These are phyloP conservation scores for Venustoraphidia nigricollis DNA, from an alignment of 2,888 invertebrate species.

Conservation along the genomic window DNA sequence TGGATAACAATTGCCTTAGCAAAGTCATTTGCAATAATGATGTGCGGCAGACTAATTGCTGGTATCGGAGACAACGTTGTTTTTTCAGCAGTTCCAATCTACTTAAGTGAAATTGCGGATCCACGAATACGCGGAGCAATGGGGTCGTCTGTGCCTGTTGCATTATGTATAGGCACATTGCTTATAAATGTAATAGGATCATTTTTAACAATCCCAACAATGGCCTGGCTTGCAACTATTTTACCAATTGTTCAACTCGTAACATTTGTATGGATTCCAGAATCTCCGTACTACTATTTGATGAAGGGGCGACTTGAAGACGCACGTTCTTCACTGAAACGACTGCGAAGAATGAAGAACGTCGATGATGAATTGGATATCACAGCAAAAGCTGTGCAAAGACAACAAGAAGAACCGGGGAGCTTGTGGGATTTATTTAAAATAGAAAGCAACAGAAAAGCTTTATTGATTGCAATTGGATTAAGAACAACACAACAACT, in stretches of 20 bases:
- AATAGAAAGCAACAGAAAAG: slow-evolving; percentile 4
- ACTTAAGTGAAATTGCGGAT: slow-evolving; percentile 13
- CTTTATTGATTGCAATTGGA: slow-evolving; percentile 1
- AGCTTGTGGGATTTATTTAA: slow-evolving; percentile 3
- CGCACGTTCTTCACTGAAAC: background rate
- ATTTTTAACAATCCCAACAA: slow-evolving; percentile 7
- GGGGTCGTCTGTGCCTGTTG: slow-evolving; percentile 9
- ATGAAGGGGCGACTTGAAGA: background rate
- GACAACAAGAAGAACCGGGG: slow-evolving; percentile 3
- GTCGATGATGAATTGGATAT: slow-evolving; percentile 2
- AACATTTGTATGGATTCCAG: slow-evolving; percentile 11
- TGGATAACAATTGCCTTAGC: slow-evolving; percentile 48
- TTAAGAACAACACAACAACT: slow-evolving; percentile 5
- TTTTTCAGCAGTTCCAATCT: slow-evolving; percentile 11
- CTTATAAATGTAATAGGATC: slow-evolving; percentile 11
- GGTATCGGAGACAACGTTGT: slow-evolving; percentile 11
- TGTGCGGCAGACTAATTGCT: slow-evolving; percentile 25
- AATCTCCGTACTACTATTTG: slow-evolving; percentile 13
- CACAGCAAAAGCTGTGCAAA: slow-evolving; percentile 1
- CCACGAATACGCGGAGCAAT: slow-evolving; percentile 11
- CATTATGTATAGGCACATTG: slow-evolving; percentile 5
- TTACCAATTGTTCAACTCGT: slow-evolving; percentile 11
- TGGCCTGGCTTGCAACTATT: slow-evolving; percentile 8
- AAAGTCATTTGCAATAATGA: slow-evolving; percentile 36
- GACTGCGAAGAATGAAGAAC: slow-evolving; percentile 1